These are phyloP conservation scores for Ceratosolen fusciceps DNA, from an alignment of 1,140 invertebrate genomes.

Conservation along the genomic window DNA sequence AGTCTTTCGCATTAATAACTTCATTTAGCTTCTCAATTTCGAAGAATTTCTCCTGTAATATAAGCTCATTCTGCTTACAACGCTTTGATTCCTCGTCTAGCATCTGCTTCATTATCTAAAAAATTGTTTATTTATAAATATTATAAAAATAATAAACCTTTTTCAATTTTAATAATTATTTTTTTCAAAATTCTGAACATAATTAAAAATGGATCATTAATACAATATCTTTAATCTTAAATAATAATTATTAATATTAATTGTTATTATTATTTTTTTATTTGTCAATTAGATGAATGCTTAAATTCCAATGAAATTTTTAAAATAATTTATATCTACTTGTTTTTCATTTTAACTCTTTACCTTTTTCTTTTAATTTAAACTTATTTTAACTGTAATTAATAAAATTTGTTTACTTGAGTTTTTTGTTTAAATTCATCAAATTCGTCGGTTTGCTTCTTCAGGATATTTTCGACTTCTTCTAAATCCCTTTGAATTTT, in stretches of 20 bases:
- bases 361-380: neutral
- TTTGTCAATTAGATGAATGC: too few species aligned
- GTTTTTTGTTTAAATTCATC: constrained; percentile 74
- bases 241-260: too few species aligned
- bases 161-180: too few species aligned
- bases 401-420: constrained; percentile 8
- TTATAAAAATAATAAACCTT: too few species aligned
- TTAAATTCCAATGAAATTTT: too few species aligned
- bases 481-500: constrained; percentile 73
- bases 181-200: too few species aligned
- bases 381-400: neutral
- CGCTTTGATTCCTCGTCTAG: constrained; percentile 67
- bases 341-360: too few species aligned
- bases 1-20: constrained; percentile 61
- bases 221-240: too few species aligned
- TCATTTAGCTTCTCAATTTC: constrained; percentile 61
- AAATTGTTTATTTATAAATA: neutral
- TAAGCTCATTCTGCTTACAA: constrained; percentile 42
- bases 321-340: too few species aligned
- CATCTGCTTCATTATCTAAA: constrained; percentile 73
- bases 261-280: too few species aligned
- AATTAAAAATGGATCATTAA: too few species aligned
- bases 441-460: constrained; percentile 73
- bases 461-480: constrained; percentile 73
- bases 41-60: constrained; percentile 53